These are phyloP conservation scores for Penelope pileata DNA, from an alignment of 2,113 vertebrate species.

Conservation along the genomic window DNA sequence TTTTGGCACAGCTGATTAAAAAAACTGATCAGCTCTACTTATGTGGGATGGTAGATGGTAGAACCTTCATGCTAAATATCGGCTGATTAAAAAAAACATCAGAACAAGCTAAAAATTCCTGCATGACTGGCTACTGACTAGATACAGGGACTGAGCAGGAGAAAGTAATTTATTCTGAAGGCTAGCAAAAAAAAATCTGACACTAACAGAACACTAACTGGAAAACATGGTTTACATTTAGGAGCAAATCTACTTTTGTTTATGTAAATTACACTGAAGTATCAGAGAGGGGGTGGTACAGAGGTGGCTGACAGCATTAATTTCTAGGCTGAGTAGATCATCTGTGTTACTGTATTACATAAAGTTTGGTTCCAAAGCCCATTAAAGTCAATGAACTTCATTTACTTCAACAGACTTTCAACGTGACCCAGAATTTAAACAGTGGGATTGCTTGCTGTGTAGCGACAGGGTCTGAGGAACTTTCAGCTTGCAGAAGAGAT, in stretches of 20 bases:
- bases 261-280: background rate
- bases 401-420: background rate
- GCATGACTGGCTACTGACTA: background rate
- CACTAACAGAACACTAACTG: background rate
- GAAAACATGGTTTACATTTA: background rate
- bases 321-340: background rate
- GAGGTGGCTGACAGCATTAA: background rate
- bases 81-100: background rate
- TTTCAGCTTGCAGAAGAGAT: background rate
- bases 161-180: background rate
- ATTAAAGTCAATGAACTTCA: background rate
- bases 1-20: background rate
- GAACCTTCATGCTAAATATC: background rate
- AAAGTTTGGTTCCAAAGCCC: background rate
- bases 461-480: background rate
- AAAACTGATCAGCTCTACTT: background rate
- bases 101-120: background rate
- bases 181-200: background rate
- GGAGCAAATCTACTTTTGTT: background rate
- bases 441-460: background rate
- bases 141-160: background rate
- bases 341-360: background rate
- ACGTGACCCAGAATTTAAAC: background rate
- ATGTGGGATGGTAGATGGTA: background rate
- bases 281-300: background rate